These are phyloP conservation scores for Philopedon plagiatum DNA, from an alignment of 2,888 invertebrate species.

Conservation along the genomic window DNA sequence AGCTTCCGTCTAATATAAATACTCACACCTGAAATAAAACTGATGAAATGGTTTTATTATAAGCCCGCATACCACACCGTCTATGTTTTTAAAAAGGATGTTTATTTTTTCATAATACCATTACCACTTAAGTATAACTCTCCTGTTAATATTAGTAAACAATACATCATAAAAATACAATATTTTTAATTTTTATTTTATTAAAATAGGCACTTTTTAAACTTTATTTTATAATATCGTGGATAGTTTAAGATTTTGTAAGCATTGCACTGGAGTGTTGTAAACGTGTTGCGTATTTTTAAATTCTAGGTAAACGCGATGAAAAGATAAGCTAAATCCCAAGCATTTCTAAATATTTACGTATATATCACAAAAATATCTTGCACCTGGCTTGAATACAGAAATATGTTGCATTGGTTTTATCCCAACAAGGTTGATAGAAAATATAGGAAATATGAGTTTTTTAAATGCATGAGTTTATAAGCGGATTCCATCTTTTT, in stretches of 20 bases:
- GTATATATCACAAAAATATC: slow-evolving; percentile 1
- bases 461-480: too few relatives aligned
- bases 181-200: not conserved
- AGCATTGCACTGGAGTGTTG: not conserved
- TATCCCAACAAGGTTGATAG: not conserved
- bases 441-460: too few relatives aligned
- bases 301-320: not conserved
- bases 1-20: not conserved
- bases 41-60: not conserved
- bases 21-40: not conserved
- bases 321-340: not conserved
- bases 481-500: too few relatives aligned
- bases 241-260: not conserved
- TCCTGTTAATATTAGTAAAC: too few relatives aligned
- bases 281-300: not conserved
- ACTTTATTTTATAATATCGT: not conserved
- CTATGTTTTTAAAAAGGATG: not conserved
- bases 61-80: not conserved
- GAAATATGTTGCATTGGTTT: not conserved
- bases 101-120: not conserved
- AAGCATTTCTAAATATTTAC: slow-evolving; percentile 13
- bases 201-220: not conserved
- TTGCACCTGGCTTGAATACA: not conserved
- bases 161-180: too few relatives aligned
- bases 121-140: not conserved